Base-by-base conservation (phyloP, 2,888 invertebrate genomes). In the Drosophila sordidula region DNA sequence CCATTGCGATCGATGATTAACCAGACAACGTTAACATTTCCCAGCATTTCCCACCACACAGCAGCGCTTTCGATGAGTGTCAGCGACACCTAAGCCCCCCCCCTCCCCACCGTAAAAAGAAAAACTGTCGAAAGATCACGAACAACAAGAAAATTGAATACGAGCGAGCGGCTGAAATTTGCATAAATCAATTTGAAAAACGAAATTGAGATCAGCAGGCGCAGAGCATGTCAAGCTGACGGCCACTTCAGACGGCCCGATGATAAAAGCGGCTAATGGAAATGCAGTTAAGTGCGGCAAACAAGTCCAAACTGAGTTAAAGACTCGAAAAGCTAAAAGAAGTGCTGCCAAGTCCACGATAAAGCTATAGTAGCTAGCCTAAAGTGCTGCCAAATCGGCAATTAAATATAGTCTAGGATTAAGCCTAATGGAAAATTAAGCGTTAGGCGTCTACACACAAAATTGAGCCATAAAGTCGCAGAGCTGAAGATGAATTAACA, bases 121-220 rank as follows among this genome's bases (percentile, higher is more conserved):
- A 38, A 44, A 25, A 44, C 22, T 63, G 63, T 74, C 36, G 75
- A 78, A 55, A 66, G 82, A 75, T 66, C 78, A 57, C 12, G 34
- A 8, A 29, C 62, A 70, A 11, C 18, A 14, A 22, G 22, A 34
- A 36, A 32, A 49, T 38, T 44, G 66, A 69, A 79, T 46, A 50
- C 69, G 47, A 51, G 46, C 57, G 47, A 29, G 18, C 50, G 36
- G 68, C 26, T 51, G 55, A 76, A 55, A 87, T 85, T 82, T 82
- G 88, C 82, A 82, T 82, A 87, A 71, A 82, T 82, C 85, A 85
- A 82, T 76, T 80, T 78, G 57, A 51, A 42, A 65, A 46, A 57
- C 51, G 44, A 85, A 81, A 85, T 73, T 74, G 83, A 76, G 79
- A 76, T 62, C 79, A 73, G 51, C 38, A 39, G 57, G 63, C 72